Evolutionary conservation across 2,888 invertebrate species (phyloP).

Genomic region (Malachius bipustulatus): DNA sequence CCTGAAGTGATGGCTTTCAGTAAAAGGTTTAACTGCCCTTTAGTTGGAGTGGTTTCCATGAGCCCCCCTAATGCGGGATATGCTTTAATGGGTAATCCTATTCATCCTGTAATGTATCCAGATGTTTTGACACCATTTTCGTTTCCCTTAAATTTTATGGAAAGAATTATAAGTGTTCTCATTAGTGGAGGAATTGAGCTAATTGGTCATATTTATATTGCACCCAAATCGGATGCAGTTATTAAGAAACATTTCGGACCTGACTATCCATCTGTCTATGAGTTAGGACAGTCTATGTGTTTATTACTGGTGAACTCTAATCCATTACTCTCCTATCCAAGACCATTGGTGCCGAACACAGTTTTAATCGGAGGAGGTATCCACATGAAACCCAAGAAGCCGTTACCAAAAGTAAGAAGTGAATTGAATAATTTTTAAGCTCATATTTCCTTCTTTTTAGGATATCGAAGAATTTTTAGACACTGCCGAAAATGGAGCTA

Average conservation of each 20-base stretch:
- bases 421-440: too few relatives aligned
- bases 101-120: neutral
- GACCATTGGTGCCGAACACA: neutral
- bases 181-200: conserved; percentile 1
- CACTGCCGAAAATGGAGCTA: neutral
- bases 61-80: neutral
- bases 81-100: neutral
- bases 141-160: too few relatives aligned
- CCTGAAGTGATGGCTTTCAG: neutral
- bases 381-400: neutral
- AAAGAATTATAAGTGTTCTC: too few relatives aligned
- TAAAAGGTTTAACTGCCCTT: neutral
- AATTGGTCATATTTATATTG: too few relatives aligned
- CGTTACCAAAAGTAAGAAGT: neutral
- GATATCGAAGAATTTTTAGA: neutral
- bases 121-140: neutral
- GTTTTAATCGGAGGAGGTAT: neutral
- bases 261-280: neutral
- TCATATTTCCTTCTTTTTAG: neutral
- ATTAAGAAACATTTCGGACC: neutral
- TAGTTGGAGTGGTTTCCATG: neutral
- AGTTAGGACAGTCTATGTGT: neutral
- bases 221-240: too few relatives aligned
- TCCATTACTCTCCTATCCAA: neutral
- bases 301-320: neutral